phyloP scores from a whole-genome alignment of 37 sponge, comb jelly and placozoan species.

The Aphrocallistes beatrix region DNA sequence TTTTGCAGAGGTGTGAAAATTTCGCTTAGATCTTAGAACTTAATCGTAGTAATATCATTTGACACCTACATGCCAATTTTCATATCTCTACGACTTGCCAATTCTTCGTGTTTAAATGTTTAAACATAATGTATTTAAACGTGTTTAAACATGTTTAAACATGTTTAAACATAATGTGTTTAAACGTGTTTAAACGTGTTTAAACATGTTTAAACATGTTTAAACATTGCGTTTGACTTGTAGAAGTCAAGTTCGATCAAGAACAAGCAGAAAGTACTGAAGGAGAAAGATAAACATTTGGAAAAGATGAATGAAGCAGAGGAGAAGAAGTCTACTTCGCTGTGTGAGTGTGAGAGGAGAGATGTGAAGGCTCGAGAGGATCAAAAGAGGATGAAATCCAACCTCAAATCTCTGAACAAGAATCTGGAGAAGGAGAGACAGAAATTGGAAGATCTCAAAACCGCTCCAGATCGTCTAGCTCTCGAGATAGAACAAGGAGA shows the following conservation, averaged over 20 bases:
- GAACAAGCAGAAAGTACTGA: conserved; percentile 45
- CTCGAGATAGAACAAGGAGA: conserved; percentile 49
- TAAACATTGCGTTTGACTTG: too few species aligned
- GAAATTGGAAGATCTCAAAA: conserved; percentile 57
- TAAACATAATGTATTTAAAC: too few species aligned
- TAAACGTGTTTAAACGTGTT: too few species aligned
- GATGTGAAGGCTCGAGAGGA: conserved; percentile 70
- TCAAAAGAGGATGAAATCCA: conserved; percentile 59
- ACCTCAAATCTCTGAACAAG: conserved; percentile 55
- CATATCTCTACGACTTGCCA: too few species aligned
- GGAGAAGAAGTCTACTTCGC: conserved; percentile 35
- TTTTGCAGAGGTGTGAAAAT: too few species aligned
- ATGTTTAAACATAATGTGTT: too few species aligned
- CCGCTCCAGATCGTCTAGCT: conserved; percentile 49
- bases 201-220: too few species aligned
- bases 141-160: too few species aligned
- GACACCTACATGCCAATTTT: too few species aligned
- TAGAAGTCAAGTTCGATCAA: conserved; percentile 17
- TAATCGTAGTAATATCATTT: too few species aligned
- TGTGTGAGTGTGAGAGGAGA: conserved; percentile 53
- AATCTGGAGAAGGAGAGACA: conserved; percentile 61
- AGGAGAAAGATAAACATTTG: conserved; percentile 27
- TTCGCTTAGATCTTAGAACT: too few species aligned
- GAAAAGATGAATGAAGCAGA: conserved; percentile 28
- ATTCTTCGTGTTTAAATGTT: too few species aligned